These are phyloP conservation scores for Hymenopus coronatus DNA, from an alignment of 2,888 invertebrate species.

Conservation along the genomic window DNA sequence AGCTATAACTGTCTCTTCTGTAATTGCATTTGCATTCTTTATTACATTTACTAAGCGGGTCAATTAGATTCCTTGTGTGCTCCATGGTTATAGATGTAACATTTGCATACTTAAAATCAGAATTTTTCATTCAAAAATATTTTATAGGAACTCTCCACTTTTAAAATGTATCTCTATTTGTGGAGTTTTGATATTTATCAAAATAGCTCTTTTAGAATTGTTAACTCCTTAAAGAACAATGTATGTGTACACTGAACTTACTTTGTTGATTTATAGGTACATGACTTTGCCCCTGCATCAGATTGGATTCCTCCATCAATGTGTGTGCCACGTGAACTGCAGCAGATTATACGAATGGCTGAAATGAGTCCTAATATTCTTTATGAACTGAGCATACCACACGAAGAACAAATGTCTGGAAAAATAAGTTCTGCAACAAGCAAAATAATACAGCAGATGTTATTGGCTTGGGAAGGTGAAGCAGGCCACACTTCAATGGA, in stretches of 20 bases:
- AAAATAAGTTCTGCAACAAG: constrained; percentile 21
- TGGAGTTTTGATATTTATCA: no score
- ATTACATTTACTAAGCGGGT: no score
- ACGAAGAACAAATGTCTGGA: constrained; percentile 46
- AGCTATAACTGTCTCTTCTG: no score
- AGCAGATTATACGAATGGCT: constrained; percentile 46
- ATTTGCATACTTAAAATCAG: no score
- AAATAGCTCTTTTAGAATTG: no score
- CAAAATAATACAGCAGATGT: constrained; percentile 34
- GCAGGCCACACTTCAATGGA: constrained; percentile 44
- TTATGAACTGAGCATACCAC: constrained; percentile 49
- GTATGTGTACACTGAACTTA: neutral
- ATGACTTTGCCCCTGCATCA: constrained; percentile 61
- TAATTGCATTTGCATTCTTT: no score
- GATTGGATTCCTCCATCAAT: constrained; percentile 84
- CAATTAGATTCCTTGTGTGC: no score
- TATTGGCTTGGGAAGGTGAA: constrained; percentile 47
- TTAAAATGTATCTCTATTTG: no score
- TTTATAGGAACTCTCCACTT: no score
- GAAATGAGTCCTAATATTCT: constrained; percentile 52
- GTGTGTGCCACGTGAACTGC: constrained; percentile 55
- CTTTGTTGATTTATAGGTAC: constrained; percentile 42
- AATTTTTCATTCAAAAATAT: no score
- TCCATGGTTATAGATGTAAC: no score
- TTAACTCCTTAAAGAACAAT: no score